These are phyloP conservation scores for Trematomus loennbergii DNA, from an alignment of 2,113 vertebrate genomes.

Conservation along the genomic window DNA sequence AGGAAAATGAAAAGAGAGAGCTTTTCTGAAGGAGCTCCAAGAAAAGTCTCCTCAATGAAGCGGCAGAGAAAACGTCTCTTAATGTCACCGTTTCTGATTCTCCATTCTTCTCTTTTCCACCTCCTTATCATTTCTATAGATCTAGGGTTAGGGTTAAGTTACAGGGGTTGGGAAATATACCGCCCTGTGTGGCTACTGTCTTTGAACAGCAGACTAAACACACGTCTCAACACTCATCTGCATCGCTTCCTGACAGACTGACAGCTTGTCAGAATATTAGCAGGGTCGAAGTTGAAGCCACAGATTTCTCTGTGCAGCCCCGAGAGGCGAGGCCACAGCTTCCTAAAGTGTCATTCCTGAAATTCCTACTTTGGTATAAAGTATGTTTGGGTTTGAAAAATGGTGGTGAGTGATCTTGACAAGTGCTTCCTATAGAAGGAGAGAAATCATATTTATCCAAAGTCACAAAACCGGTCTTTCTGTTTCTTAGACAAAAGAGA, in stretches of 20 bases:
- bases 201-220: background rate
- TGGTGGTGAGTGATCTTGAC: slow-evolving; percentile 59
- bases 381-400: slow-evolving; percentile 48
- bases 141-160: background rate
- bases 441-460: slow-evolving; percentile 27
- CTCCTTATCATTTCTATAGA: background rate
- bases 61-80: slow-evolving; percentile 23
- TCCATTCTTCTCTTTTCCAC: background rate
- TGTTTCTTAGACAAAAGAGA: too few relatives aligned
- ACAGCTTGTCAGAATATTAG: slow-evolving; percentile 27
- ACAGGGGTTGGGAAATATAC: background rate
- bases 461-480: slow-evolving; percentile 36
- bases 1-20: slow-evolving; percentile 55
- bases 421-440: slow-evolving; percentile 46
- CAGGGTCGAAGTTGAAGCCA: slow-evolving; percentile 39
- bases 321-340: slow-evolving; percentile 17
- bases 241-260: slow-evolving; percentile 2
- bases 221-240: slow-evolving; percentile 11
- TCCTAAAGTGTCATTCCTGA: slow-evolving; percentile 58
- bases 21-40: slow-evolving; percentile 65
- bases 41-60: slow-evolving; percentile 60
- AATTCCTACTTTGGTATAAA: slow-evolving; percentile 40
- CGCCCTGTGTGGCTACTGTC: background rate
- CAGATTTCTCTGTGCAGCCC: slow-evolving; percentile 13
- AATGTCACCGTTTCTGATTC: slow-evolving; percentile 7